Conservation (phyloP, 2,888 invertebrate genomes). For the Sphaeridia pumilis region DNA sequence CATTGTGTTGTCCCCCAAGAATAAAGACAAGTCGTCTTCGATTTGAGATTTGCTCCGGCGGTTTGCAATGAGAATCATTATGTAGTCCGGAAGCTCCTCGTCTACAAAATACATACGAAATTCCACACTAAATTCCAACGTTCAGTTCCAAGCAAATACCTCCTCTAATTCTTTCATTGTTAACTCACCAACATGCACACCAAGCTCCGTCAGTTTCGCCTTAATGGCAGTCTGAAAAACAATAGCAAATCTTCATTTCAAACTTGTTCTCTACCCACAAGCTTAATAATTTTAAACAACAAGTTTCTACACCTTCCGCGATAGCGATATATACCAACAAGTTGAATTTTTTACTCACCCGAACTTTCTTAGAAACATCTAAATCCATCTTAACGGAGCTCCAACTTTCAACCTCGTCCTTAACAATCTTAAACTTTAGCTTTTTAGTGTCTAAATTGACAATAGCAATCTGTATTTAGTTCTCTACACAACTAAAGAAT, state of each 20-base stretch:
- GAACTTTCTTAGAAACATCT: constrained; percentile 76
- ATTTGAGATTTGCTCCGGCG: constrained; percentile 85
- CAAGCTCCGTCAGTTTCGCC: constrained; percentile 84
- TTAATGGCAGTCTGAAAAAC: constrained; percentile 79
- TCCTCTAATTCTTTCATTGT: constrained; percentile 1
- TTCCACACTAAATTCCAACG: too few species aligned
- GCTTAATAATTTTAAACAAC: too few species aligned
- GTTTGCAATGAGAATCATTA: constrained; percentile 98
- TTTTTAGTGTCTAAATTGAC: too few species aligned
- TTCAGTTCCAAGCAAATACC: too few species aligned
- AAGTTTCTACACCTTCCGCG: too few species aligned
- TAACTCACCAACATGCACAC: constrained; percentile 83
- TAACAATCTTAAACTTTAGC: too few species aligned
- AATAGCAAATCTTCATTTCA: constrained; percentile 32
- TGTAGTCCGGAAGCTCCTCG: constrained; percentile 95
- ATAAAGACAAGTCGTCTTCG: constrained; percentile 84
- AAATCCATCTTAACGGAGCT: too few species aligned
- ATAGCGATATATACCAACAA: too few species aligned
- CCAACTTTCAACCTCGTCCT: too few species aligned
- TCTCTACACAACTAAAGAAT: too few species aligned
- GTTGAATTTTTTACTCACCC: constrained; percentile 52
- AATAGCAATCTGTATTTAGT: too few species aligned
- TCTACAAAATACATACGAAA: constrained; percentile 54
- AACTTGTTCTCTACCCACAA: too few species aligned
- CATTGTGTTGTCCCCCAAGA: constrained; percentile 76